Percentiles rank a stretch among this genome's conserved stretches.
Evolutionary conservation across 2,888 invertebrate genomes (phyloP).

Genomic region (Caenorhabditis doughertyi): DNA sequence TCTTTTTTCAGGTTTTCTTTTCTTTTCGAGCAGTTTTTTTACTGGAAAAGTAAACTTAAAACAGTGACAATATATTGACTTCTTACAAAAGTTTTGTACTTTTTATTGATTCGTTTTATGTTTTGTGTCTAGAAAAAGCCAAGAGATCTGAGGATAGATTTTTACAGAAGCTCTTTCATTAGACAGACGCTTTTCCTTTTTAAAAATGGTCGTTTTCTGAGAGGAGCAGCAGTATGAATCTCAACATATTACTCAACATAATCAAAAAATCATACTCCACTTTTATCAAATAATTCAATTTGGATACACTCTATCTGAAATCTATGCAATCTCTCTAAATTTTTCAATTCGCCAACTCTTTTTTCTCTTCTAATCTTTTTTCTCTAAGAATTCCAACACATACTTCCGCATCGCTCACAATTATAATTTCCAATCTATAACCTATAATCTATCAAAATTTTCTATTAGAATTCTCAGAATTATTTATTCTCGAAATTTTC

Average conservation of each 20-base stretch:
- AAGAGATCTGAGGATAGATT: no score
- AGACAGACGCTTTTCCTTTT: no score
- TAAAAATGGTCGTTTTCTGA: no score
- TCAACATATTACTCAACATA: no score
- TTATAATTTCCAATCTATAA: neutral
- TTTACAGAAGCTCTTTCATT: no score
- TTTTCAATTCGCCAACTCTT: neutral
- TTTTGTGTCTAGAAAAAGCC: neutral
- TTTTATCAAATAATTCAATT: conserved; percentile 5
- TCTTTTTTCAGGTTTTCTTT: conserved; percentile 5
- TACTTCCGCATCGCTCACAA: neutral
- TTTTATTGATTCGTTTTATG: no score
- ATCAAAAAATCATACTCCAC: neutral
- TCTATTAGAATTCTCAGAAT: neutral
- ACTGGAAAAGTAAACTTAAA: neutral
- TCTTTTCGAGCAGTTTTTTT: neutral
- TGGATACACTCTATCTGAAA: conserved; percentile 1
- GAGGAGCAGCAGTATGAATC: no score
- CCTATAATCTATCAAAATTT: neutral
- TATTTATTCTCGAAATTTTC: neutral
- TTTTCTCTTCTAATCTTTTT: neutral
- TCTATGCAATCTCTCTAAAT: no score
- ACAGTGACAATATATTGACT: neutral
- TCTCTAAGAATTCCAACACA: neutral
- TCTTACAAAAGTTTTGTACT: no score